Evolutionary conservation across 2,113 vertebrate genomes (phyloP), one percentile per base, ranked within the genome.

Genomic region (Grammomys dolichurus): DNA sequence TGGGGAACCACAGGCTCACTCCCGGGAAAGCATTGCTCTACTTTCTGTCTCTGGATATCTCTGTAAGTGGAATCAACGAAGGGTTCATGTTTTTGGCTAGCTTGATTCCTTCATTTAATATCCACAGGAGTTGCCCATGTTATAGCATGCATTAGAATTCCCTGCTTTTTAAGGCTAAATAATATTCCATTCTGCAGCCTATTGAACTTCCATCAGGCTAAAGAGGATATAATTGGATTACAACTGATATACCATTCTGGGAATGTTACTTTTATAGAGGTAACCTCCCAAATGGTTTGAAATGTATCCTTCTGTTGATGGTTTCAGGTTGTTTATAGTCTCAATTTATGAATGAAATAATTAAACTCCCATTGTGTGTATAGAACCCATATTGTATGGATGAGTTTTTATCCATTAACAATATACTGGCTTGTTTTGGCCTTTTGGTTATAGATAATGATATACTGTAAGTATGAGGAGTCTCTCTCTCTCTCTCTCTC

Each of bases 271-370:
- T 82, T 92, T 40, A 54, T 31, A 93, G 33, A 89, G 82, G 40
- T 28, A 51, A 75, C 58, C 87, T 96, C 78, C 84, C 76, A 75
- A 81, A 60, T 90, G 51, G 88, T 93, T 97, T 89, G 80, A 76
- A 93, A 81, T 87, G 70, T 58, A 92, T 69, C 40, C 67, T 94
- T 87, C 88, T 95, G 69, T 94, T 84, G 89, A 94, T 91, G 65
- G 87, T 78, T 97, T 93, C 51, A 96, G 92, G 63, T 95, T 94
- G 67, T 88, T 58, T 94, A 86, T 93, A 87, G 87, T 95, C 87
- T 95, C 91, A 94, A 95, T 90, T 96, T 93, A 94, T 48, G 77
- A 95, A 96, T 93, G 80, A 95, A 96, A 58, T 92, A 94, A 94
- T 87, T 12, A 82, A 91, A 90, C 26, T n/a, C n/a, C 7, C 13